Base-by-base conservation (phyloP, 2,888 invertebrate species). In the Anoplius nigerrimus region DNA sequence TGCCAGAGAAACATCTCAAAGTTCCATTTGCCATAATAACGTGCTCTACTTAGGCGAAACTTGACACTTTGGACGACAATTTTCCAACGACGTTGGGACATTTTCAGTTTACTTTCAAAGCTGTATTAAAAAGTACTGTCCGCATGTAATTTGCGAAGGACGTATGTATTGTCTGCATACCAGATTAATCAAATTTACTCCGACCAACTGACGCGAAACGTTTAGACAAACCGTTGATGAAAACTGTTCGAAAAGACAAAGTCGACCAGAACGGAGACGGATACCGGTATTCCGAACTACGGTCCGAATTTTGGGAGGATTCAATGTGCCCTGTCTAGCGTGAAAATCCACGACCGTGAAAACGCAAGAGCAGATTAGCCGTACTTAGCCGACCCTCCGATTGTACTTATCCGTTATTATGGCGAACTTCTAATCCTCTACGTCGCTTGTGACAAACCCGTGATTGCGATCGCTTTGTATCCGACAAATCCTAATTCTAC, bases 401-500 rank as follows among this genome's bases (percentile, higher is more conserved):
- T 42, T 18, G 51, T 59, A 56, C 59, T 77, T 69, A 72, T 63
- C 57, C 68, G 67, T 68, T 57, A 72, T 81, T 76, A 75, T 78
- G 75, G 74, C 76, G 78, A 78, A 81, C 68, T 22, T 72, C 76
- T 78, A 81, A 81, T 80, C 78, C 74, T 64, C 71, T 82, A 81
- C 78, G 78, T 76, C 64, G 59, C 71, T 65, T n/a, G 18, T 55
- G 57, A 58, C 52, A 46, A 53, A 18, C 2, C 51, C 15, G 20
- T 24, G 56, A 72, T 67, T 42, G 43, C 48, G 55, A 71, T 59
- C 54, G 46, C 42, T 46, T 62, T 57, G 56, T 53, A 22, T 21
- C 16, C 20, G 52, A 16, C 46, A 54, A 43, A n/a, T 34, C 51
- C 43, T 16, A 16, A 16, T 48, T 16, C 20, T 48, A 15, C 15